Conservation (phyloP, 2,113 vertebrate species). For the Gymnocephalus cernua region DNA sequence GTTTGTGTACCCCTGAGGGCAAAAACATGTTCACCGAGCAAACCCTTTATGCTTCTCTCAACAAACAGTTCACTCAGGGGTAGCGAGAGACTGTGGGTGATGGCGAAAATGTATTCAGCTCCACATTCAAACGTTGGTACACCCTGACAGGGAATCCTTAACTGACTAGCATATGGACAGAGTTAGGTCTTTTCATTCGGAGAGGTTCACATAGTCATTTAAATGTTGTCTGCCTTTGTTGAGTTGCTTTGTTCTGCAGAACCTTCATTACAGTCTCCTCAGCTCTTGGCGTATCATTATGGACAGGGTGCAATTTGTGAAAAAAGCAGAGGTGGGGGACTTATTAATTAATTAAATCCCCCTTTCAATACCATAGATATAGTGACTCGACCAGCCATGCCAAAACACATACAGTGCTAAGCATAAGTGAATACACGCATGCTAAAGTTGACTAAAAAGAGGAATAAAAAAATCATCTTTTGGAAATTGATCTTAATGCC, state of each 20-base stretch:
- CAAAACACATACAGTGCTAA: too few relatives aligned
- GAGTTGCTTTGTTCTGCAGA: conserved; percentile 14
- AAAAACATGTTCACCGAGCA: conserved; percentile 72
- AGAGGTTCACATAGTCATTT: background rate
- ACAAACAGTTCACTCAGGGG: conserved; percentile 69
- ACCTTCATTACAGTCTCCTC: background rate
- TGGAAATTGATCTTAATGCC: too few relatives aligned
- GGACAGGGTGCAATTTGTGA: too few relatives aligned
- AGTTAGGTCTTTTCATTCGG: conserved; percentile 3
- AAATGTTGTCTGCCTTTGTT: background rate
- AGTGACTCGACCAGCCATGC: too few relatives aligned
- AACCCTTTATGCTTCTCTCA: conserved; percentile 74
- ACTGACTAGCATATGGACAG: conserved; percentile 32
- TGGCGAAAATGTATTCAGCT: conserved; percentile 52
- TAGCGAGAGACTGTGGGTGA: conserved; percentile 43
- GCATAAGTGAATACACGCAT: too few relatives aligned
- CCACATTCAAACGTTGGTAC: conserved; percentile 60
- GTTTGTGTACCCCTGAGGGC: conserved; percentile 74
- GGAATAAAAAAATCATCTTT: too few relatives aligned
- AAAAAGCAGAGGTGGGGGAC: too few relatives aligned
- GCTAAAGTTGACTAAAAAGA: too few relatives aligned
- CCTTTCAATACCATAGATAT: too few relatives aligned
- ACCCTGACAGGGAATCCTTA: conserved; percentile 55
- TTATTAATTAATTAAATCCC: too few relatives aligned
- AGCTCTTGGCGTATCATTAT: background rate